Conservation (phyloP, 2,797 vertebrate species). For the Danionella dracula region DNA sequence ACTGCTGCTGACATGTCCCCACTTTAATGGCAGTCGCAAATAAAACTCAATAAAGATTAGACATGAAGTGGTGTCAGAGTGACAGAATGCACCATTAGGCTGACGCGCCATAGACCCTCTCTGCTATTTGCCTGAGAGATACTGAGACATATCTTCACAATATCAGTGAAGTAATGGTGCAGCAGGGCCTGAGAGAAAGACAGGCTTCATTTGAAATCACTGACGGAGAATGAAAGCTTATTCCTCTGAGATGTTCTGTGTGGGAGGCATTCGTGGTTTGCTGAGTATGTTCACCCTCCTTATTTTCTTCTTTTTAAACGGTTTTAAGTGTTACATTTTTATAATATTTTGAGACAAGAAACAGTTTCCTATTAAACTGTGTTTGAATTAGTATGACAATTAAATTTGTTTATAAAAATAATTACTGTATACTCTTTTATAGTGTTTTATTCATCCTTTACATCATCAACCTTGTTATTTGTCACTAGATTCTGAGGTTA, state of each 20-base stretch:
- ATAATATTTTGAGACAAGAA: background rate
- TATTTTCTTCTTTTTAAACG: background rate
- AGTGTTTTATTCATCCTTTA: too few relatives aligned
- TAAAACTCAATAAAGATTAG: constrained; percentile 49
- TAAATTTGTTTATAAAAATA: too few relatives aligned
- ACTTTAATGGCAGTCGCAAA: constrained; percentile 42
- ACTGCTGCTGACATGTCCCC: constrained; percentile 12
- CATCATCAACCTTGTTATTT: too few relatives aligned
- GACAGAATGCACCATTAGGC: constrained; percentile 49
- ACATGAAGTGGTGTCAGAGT: constrained; percentile 39
- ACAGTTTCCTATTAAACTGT: too few relatives aligned
- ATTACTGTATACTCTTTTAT: too few relatives aligned
- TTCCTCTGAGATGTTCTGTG: background rate
- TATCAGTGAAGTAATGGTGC: constrained; percentile 27
- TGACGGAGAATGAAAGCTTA: constrained; percentile 1
- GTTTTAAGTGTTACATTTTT: background rate
- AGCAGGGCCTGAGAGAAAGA: constrained; percentile 20
- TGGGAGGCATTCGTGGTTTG: background rate
- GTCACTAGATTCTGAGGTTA: too few relatives aligned
- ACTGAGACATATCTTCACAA: constrained; percentile 37
- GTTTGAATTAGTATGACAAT: too few relatives aligned
- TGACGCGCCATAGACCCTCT: background rate
- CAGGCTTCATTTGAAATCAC: constrained; percentile 40
- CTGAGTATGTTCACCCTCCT: background rate
- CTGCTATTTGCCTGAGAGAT: constrained; percentile 43